These are phyloP conservation scores for Mactromeris polynyma DNA, from an alignment of 2,888 invertebrate genomes.

Conservation along the genomic window DNA sequence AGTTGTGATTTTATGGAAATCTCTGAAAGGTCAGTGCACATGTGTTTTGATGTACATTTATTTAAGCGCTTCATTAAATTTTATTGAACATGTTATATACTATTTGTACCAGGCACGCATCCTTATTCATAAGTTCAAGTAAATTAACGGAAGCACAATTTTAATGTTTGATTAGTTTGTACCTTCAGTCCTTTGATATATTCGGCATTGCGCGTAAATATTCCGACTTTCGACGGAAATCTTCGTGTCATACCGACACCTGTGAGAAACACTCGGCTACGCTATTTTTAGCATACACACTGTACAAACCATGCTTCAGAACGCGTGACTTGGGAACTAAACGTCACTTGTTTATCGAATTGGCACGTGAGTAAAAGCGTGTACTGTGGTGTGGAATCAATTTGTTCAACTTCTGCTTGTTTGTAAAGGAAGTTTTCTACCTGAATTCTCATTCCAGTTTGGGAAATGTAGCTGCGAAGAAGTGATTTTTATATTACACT, in stretches of 20 bases:
- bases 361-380: conserved; percentile 55
- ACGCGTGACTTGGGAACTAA: conserved; percentile 55
- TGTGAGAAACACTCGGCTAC: neutral
- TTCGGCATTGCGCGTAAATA: neutral
- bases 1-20: no score
- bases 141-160: no score
- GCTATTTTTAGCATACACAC: conserved; percentile 53
- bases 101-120: no score
- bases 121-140: no score
- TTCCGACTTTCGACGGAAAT: neutral
- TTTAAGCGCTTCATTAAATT: no score
- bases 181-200: neutral
- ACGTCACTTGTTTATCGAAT: conserved; percentile 36
- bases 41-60: no score
- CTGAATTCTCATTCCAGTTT: conserved; percentile 18
- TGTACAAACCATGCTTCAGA: conserved; percentile 54
- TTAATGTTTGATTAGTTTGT: no score
- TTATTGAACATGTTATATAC: no score
- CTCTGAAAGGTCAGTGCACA: no score
- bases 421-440: neutral
- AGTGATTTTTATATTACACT: neutral
- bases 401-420: neutral
- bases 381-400: neutral
- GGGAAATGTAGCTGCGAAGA: neutral
- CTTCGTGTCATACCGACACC: neutral